Evolutionary conservation across 2,797 vertebrate species (phyloP).

Genomic region (Momotus momota): DNA sequence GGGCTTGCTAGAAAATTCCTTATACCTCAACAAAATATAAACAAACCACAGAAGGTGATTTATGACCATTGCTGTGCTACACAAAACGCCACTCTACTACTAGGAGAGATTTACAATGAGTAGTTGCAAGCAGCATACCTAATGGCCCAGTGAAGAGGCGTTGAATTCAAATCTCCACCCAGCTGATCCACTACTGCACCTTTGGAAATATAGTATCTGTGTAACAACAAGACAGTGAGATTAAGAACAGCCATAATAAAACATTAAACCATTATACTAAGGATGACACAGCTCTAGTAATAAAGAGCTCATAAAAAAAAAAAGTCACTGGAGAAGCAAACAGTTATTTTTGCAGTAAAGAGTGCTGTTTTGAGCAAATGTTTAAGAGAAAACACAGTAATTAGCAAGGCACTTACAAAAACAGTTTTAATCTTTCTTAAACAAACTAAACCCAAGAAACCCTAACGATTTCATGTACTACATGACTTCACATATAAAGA

Average conservation of each 20-base stretch:
- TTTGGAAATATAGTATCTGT: constrained; percentile 94
- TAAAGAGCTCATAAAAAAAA: not conserved
- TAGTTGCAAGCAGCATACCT: constrained; percentile 79
- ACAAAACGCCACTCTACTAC: not conserved
- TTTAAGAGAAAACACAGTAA: not conserved
- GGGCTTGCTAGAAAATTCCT: not conserved
- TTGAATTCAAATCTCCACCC: constrained; percentile 95
- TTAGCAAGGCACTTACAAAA: not conserved
- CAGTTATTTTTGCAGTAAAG: not conserved
- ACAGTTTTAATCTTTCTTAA: not conserved
- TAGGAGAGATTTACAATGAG: not conserved
- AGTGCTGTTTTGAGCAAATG: not conserved
- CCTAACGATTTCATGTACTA: not conserved
- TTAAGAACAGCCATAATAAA: not conserved
- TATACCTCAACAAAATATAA: not conserved
- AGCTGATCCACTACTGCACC: constrained; percentile 94
- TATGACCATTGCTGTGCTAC: not conserved
- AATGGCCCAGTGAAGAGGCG: constrained; percentile 97
- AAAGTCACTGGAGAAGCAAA: not conserved
- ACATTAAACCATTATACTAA: not conserved
- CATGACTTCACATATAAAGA: not conserved
- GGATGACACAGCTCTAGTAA: not conserved
- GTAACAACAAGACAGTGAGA: not conserved
- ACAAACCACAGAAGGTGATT: not conserved
- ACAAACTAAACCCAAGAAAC: not conserved